Conservation (phyloP, 2,113 vertebrate species). For the Theropithecus gelada region DNA sequence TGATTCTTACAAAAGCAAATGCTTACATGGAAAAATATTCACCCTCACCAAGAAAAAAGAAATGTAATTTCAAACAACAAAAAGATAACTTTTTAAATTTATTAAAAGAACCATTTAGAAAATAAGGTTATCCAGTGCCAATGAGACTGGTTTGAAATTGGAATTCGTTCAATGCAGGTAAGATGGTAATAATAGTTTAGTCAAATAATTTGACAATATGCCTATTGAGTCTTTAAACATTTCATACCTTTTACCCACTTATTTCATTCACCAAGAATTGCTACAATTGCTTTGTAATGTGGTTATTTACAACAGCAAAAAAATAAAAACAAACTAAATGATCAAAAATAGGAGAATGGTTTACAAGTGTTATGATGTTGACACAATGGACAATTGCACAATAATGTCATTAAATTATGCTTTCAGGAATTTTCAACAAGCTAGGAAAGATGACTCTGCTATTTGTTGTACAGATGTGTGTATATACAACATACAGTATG, state of each 20-base stretch:
- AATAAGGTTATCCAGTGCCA: background rate
- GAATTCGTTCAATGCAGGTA: background rate
- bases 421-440: constrained; percentile 22
- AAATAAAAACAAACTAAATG: constrained; percentile 3
- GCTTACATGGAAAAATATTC: background rate
- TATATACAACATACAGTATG: no score
- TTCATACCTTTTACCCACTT: background rate
- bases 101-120: constrained; percentile 44
- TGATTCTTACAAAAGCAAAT: constrained; percentile 6
- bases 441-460: background rate
- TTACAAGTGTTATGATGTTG: background rate
- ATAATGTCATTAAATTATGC: background rate
- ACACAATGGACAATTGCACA: background rate
- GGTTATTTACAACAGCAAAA: constrained; percentile 7
- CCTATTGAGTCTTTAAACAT: background rate
- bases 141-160: background rate
- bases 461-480: background rate
- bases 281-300: background rate
- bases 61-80: background rate
- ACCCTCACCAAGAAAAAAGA: background rate
- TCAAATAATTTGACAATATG: background rate
- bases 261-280: constrained; percentile 12
- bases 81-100: background rate
- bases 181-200: background rate
- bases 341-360: background rate